Conservation (phyloP, 1,140 invertebrate species). For the Sitodiplosis mosellana region DNA sequence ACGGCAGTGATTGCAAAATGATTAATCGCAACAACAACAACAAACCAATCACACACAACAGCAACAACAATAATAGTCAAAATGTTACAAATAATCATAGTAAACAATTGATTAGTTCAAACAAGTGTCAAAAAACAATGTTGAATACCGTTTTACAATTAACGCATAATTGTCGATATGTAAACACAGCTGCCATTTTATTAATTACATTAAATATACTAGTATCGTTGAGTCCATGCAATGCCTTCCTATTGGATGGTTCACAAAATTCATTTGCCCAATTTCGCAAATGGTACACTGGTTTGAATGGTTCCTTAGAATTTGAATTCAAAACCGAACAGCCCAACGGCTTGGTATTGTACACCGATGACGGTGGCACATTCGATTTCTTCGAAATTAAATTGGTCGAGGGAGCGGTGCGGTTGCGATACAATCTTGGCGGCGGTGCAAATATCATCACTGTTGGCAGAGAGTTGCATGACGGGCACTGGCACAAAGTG, state of each 20-base stretch:
- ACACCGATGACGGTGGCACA: conserved; percentile 84
- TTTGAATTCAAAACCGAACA: conserved; percentile 85
- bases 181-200: background rate
- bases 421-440: conserved; percentile 71
- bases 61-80: too few species aligned
- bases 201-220: background rate
- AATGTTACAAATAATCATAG: too few species aligned
- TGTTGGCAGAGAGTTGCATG: conserved; percentile 66
- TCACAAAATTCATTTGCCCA: conserved; percentile 72
- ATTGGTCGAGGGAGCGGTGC: conserved; percentile 73
- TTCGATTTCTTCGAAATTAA: conserved; percentile 93
- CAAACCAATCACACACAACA: too few species aligned
- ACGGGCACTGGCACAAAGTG: conserved; percentile 81
- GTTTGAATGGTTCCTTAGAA: conserved; percentile 67
- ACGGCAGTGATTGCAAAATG: too few species aligned
- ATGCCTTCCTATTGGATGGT: conserved; percentile 60
- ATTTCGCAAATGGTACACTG: conserved; percentile 77
- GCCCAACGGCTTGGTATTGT: conserved; percentile 72
- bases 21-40: too few species aligned
- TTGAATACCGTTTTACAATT: too few species aligned
- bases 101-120: too few species aligned
- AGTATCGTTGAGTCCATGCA: conserved; percentile 2
- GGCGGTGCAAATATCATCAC: conserved; percentile 73
- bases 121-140: too few species aligned
- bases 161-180: too few species aligned